phyloP scores from a whole-genome alignment of 2,113 vertebrate species.

The Oplegnathus fasciatus region DNA sequence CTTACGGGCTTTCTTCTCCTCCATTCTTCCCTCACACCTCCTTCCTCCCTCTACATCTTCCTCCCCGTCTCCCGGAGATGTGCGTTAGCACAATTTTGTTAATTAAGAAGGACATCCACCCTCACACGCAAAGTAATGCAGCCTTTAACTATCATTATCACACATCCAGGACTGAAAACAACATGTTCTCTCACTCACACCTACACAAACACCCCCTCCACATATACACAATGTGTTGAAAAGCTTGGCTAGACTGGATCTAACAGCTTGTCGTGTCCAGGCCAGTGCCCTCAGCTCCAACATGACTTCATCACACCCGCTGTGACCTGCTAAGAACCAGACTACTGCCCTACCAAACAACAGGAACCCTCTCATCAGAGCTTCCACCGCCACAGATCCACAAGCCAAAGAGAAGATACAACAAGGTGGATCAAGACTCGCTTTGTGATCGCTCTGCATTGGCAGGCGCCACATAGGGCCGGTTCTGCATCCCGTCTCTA shows the following conservation, averaged over 20 bases:
- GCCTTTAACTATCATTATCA: conserved; percentile 9
- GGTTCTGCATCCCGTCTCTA: background rate
- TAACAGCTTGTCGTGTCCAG: conserved; percentile 67
- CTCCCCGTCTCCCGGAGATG: conserved; percentile 33
- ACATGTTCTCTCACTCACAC: conserved; percentile 33
- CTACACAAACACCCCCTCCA: conserved; percentile 27
- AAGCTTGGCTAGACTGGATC: conserved; percentile 29
- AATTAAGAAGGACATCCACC: conserved; percentile 67
- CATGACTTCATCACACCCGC: conserved; percentile 64
- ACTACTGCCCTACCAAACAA: conserved; percentile 25
- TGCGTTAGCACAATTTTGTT: conserved; percentile 51
- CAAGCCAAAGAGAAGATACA: background rate
- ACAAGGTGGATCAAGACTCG: background rate
- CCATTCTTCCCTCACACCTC: conserved; percentile 25
- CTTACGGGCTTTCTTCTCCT: background rate
- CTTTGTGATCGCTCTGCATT: background rate
- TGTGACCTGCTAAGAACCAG: conserved; percentile 44
- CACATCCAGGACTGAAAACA: conserved; percentile 35
- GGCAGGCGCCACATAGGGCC: background rate
- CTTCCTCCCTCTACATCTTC: conserved; percentile 29
- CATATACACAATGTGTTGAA: conserved; percentile 43
- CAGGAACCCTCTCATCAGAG: conserved; percentile 13
- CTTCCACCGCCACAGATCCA: background rate
- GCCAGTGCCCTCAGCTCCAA: conserved; percentile 44
- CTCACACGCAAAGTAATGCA: conserved; percentile 12